These are phyloP conservation scores for Ichneumoninae sp. DNA, from an alignment of 2,888 invertebrate species.

Conservation along the genomic window DNA sequence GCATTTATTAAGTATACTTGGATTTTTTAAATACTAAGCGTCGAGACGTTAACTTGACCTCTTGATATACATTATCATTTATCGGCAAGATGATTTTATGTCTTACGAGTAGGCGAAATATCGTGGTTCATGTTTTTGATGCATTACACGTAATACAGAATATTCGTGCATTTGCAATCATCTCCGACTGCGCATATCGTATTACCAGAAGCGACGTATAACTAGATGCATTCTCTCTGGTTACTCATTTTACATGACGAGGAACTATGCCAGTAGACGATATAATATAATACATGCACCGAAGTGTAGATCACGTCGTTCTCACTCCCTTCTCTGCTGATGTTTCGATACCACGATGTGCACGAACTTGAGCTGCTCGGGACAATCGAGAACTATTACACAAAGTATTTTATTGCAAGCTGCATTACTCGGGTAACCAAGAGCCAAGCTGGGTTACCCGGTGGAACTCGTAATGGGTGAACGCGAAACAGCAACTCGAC, in stretches of 20 bases:
- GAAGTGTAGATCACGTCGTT: slow-evolving; percentile 13
- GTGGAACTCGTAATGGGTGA: slow-evolving; percentile 55
- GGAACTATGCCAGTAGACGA: slow-evolving; percentile 14
- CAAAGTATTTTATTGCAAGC: slow-evolving; percentile 56
- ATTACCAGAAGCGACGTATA: slow-evolving; percentile 24
- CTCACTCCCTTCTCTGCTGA: slow-evolving; percentile 22
- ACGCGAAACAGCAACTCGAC: slow-evolving; percentile 55
- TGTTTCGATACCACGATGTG: slow-evolving; percentile 51
- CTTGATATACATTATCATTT: background rate
- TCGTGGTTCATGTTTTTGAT: slow-evolving; percentile 8
- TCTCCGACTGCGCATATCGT: slow-evolving; percentile 47
- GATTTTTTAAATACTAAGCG: no score
- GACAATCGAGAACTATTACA: slow-evolving; percentile 59
- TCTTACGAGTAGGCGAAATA: no score
- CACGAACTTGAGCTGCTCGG: slow-evolving; percentile 53
- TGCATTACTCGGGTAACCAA: slow-evolving; percentile 49
- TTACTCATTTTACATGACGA: slow-evolving; percentile 25
- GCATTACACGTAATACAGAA: slow-evolving; percentile 25
- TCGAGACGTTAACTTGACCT: no score
- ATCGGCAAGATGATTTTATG: background rate
- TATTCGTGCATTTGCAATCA: slow-evolving; percentile 47
- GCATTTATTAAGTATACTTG: no score
- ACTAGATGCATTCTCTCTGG: slow-evolving; percentile 10
- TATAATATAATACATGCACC: slow-evolving; percentile 19
- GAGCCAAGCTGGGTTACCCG: slow-evolving; percentile 51